Evolutionary conservation across 2,113 vertebrate genomes (phyloP).

Genomic region (Oreochromis niloticus): DNA sequence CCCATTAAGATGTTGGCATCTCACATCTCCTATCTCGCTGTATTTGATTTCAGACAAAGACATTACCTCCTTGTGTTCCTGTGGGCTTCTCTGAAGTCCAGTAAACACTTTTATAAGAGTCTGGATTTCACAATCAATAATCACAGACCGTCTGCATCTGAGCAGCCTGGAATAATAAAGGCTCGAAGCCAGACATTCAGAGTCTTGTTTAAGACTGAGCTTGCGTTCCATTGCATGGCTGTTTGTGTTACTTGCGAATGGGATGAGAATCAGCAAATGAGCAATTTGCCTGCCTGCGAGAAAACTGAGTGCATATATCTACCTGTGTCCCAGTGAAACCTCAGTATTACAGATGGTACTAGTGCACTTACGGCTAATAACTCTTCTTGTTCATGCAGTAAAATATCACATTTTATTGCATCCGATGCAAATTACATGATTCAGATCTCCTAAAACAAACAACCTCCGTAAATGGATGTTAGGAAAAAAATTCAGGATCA

Average conservation of each 20-base stretch:
- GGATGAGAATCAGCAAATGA: background rate
- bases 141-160: conserved; percentile 27
- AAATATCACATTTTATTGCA: background rate
- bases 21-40: background rate
- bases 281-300: conserved; percentile 4
- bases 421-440: background rate
- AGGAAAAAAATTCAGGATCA: background rate
- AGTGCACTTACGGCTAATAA: background rate
- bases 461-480: background rate
- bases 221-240: background rate
- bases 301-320: background rate
- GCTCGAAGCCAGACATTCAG: conserved; percentile 3
- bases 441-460: background rate
- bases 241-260: conserved; percentile 1
- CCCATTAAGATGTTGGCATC: conserved; percentile 16
- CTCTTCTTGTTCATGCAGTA: background rate
- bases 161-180: conserved; percentile 38
- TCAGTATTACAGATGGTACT: background rate
- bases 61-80: conserved; percentile 34
- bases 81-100: conserved; percentile 4
- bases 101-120: conserved; percentile 32
- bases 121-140: conserved; percentile 50
- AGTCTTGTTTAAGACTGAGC: background rate
- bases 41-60: conserved; percentile 43
- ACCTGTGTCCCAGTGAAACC: background rate